Conservation (phyloP, 2,113 vertebrate species). For the Ophthalmolycus amberensis region DNA sequence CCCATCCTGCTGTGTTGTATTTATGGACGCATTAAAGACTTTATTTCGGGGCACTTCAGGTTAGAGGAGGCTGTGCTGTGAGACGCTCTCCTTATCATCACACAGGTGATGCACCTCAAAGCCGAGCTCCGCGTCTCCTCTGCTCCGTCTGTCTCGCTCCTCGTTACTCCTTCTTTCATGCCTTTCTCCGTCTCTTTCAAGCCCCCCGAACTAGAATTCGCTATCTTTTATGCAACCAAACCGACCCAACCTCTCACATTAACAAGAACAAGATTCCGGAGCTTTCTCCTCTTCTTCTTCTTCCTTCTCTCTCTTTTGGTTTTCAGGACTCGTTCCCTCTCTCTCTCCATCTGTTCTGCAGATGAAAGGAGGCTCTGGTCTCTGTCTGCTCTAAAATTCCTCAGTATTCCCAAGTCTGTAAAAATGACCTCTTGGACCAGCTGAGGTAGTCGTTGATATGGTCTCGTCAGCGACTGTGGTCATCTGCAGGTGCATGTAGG, state of each 20-base stretch:
- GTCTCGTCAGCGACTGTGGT: neutral
- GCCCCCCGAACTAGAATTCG: slow-evolving; percentile 22
- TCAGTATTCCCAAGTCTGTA: neutral
- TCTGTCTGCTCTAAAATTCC: slow-evolving; percentile 42
- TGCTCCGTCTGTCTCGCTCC: neutral
- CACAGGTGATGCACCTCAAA: slow-evolving; percentile 39
- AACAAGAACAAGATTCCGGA: slow-evolving; percentile 47
- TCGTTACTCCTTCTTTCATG: slow-evolving; percentile 32
- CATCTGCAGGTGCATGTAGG: neutral
- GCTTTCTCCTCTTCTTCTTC: neutral
- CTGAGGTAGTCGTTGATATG: neutral
- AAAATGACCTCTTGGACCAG: neutral
- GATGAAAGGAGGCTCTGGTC: slow-evolving; percentile 56
- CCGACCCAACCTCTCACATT: slow-evolving; percentile 27
- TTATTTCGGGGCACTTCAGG: neutral
- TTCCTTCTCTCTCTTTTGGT: slow-evolving; percentile 19
- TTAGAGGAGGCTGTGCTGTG: slow-evolving; percentile 9
- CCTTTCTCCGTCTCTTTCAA: slow-evolving; percentile 13
- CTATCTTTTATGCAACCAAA: slow-evolving; percentile 47
- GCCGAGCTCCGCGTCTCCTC: slow-evolving; percentile 13
- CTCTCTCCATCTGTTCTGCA: slow-evolving; percentile 47
- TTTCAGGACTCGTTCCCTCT: slow-evolving; percentile 29
- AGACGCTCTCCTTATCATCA: slow-evolving; percentile 16
- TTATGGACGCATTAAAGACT: neutral
- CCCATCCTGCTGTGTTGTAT: neutral